Evolutionary conservation across 2,888 invertebrate species (phyloP).

Genomic region (Lapara coniferarum): DNA sequence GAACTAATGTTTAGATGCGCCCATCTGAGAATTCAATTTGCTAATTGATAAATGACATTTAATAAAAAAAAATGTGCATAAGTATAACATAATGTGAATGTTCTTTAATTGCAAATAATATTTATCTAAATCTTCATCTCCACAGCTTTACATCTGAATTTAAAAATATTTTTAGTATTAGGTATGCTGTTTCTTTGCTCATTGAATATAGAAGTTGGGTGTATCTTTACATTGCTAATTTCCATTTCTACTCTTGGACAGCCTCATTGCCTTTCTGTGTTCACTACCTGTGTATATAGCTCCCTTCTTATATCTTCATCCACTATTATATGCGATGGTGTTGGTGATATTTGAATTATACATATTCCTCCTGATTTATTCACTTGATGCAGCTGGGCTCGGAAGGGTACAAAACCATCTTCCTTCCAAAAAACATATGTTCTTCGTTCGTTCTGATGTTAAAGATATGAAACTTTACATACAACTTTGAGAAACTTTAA

Average conservation of each 20-base stretch:
- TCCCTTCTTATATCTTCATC: slow-evolving; percentile 24
- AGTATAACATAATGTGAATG: too few species aligned
- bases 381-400: too few species aligned
- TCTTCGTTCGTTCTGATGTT: not conserved
- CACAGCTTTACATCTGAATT: not conserved
- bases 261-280: slow-evolving; percentile 75
- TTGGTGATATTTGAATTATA: not conserved
- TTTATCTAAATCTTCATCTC: not conserved
- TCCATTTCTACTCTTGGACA: not conserved
- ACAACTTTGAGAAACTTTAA: too few species aligned
- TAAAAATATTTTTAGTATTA: not conserved
- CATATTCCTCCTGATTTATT: too few species aligned
- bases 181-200: not conserved
- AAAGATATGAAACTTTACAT: too few species aligned
- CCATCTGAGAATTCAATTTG: not conserved
- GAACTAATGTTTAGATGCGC: not conserved
- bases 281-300: slow-evolving; percentile 44
- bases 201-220: not conserved
- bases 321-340: slow-evolving; percentile 11
- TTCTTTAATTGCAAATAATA: too few species aligned
- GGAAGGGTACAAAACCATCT: too few species aligned
- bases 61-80: too few species aligned
- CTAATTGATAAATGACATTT: not conserved
- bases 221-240: not conserved
- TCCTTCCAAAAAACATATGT: too few species aligned